A percentile compares a stretch with the other conserved stretches of the same genome.
Conservation (phyloP, 2,888 invertebrate genomes). For the Stenurella melanura region DNA sequence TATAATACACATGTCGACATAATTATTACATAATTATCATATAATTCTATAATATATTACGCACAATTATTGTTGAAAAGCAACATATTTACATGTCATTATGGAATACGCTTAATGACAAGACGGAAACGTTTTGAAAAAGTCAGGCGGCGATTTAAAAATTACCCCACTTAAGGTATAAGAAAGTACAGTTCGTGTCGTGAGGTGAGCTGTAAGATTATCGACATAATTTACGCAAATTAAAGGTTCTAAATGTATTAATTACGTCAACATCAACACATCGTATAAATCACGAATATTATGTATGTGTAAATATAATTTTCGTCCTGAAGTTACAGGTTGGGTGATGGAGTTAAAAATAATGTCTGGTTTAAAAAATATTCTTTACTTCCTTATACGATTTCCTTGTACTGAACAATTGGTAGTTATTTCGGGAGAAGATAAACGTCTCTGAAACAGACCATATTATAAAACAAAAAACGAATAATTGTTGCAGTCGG, state of each 20-base stretch:
- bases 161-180: slow-evolving; percentile 7
- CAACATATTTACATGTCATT: slow-evolving; percentile 4
- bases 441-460: too few relatives aligned
- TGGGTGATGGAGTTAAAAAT: too few relatives aligned
- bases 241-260: not conserved
- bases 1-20: not conserved
- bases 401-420: too few relatives aligned
- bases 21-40: not conserved
- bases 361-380: too few relatives aligned
- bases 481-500: too few relatives aligned
- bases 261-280: too few relatives aligned
- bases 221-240: not conserved
- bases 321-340: too few relatives aligned
- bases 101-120: slow-evolving; percentile 33
- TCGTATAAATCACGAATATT: too few relatives aligned
- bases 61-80: slow-evolving; percentile 1
- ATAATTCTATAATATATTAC: not conserved
- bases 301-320: too few relatives aligned
- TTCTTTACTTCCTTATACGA: too few relatives aligned
- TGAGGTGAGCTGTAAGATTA: not conserved
- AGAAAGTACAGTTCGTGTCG: not conserved
- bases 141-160: slow-evolving; percentile 34
- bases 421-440: too few relatives aligned
- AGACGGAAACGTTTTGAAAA: slow-evolving; percentile 46
- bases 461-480: too few relatives aligned